phyloP scores from a whole-genome alignment of 2,888 invertebrate genomes.

The Ecliptopera silaceata region DNA sequence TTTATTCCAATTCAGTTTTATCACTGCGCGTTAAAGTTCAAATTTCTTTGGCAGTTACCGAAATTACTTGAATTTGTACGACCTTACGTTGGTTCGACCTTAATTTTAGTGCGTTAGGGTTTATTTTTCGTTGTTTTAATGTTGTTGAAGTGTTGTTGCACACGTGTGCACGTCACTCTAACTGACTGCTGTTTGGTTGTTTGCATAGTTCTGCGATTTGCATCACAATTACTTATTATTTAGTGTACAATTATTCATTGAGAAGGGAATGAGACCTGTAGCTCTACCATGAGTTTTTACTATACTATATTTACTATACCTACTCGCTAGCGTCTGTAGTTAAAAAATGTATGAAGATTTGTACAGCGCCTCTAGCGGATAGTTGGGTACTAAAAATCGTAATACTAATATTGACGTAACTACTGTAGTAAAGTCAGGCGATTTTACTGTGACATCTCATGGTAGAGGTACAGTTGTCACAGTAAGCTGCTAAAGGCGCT shows the following conservation, averaged over 20 bases:
- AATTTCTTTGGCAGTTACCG: slow-evolving; percentile 33
- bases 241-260: slow-evolving; percentile 8
- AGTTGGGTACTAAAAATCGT: no score
- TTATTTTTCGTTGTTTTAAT: not conserved
- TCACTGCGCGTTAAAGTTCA: slow-evolving; percentile 27
- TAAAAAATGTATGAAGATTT: no score
- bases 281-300: no score
- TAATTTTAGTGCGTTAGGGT: not conserved
- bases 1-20: slow-evolving; percentile 32
- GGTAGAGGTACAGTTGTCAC: no score
- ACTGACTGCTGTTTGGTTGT: slow-evolving; percentile 23
- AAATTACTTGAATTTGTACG: slow-evolving; percentile 8
- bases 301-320: no score
- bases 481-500: no score
- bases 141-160: slow-evolving; percentile 12
- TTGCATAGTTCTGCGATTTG: slow-evolving; percentile 14
- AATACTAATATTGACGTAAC: no score
- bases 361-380: no score
- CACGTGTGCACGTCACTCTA: slow-evolving; percentile 22
- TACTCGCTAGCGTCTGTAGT: no score
- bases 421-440: no score
- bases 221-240: slow-evolving; percentile 18
- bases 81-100: not conserved
- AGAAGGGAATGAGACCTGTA: not conserved
- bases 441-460: no score